phyloP scores from a whole-genome alignment of 2,113 vertebrate species.

The Lathamus discolor region DNA sequence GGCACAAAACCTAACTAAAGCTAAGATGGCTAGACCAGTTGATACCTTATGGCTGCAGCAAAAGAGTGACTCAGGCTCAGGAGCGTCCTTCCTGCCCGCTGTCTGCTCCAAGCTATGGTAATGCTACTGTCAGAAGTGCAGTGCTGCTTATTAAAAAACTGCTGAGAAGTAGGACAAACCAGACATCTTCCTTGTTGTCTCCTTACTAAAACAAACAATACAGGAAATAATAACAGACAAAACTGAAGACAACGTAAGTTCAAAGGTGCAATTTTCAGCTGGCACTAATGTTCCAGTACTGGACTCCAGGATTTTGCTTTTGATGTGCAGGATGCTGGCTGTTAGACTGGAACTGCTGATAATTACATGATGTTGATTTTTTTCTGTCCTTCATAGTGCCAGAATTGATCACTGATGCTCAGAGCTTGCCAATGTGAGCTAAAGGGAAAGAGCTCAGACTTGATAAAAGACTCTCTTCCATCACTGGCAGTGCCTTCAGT shows the following conservation, averaged over 20 bases:
- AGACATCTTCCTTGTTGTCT: neutral
- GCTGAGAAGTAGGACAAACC: neutral
- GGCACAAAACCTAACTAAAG: neutral
- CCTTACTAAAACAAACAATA: neutral
- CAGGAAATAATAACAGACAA: neutral
- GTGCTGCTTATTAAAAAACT: neutral
- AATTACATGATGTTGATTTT: constrained; percentile 13
- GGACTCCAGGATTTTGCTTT: neutral
- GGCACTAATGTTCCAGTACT: neutral
- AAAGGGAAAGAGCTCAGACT: neutral
- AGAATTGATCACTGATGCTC: neutral
- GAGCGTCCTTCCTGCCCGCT: neutral
- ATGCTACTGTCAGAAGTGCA: neutral
- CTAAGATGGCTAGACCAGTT: neutral
- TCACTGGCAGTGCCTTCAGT: neutral
- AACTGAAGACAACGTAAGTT: neutral
- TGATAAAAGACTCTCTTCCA: neutral
- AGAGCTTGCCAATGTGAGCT: neutral
- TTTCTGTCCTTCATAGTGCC: neutral
- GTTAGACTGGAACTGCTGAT: neutral
- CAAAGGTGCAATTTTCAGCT: neutral
- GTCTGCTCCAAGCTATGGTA: neutral
- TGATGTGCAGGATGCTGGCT: neutral
- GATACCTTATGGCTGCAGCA: neutral
- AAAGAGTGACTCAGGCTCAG: neutral